phyloP scores from a whole-genome alignment of 2,113 vertebrate genomes.

The Lagenorhynchus albirostris region DNA sequence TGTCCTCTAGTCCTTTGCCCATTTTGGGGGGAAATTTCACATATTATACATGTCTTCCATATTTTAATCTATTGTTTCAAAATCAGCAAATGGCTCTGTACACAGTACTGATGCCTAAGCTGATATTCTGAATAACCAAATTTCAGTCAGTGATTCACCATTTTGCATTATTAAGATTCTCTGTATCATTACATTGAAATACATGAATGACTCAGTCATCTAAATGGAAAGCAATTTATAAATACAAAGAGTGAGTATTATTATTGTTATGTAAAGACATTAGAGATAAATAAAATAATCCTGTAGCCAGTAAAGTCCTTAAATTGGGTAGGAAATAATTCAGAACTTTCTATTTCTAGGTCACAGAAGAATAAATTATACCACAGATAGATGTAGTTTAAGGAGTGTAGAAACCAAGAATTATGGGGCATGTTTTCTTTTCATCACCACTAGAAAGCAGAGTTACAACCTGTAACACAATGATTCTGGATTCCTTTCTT shows the following conservation, averaged over 20 bases:
- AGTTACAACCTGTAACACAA: background rate
- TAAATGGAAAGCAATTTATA: slow-evolving; percentile 37
- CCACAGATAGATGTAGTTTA: background rate
- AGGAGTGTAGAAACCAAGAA: background rate
- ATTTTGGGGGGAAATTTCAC: background rate
- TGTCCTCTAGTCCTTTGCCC: background rate
- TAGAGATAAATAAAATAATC: slow-evolving; percentile 17
- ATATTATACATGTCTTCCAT: background rate
- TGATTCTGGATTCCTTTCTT: background rate
- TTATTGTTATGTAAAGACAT: slow-evolving; percentile 18
- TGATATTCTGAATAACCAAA: background rate
- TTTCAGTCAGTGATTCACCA: background rate
- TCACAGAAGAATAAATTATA: background rate
- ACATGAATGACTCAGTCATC: background rate
- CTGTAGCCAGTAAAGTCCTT: slow-evolving; percentile 29
- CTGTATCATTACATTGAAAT: slow-evolving; percentile 35
- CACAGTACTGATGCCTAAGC: background rate
- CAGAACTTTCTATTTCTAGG: slow-evolving; percentile 1
- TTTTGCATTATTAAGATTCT: slow-evolving; percentile 41
- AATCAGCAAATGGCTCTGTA: background rate
- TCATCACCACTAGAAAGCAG: background rate
- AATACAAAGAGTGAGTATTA: slow-evolving; percentile 20
- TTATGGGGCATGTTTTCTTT: background rate
- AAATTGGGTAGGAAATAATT: background rate
- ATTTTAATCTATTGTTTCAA: slow-evolving; percentile 34